phyloP scores from a whole-genome alignment of 2,797 vertebrate genomes.

The Bucorvus abyssinicus region DNA sequence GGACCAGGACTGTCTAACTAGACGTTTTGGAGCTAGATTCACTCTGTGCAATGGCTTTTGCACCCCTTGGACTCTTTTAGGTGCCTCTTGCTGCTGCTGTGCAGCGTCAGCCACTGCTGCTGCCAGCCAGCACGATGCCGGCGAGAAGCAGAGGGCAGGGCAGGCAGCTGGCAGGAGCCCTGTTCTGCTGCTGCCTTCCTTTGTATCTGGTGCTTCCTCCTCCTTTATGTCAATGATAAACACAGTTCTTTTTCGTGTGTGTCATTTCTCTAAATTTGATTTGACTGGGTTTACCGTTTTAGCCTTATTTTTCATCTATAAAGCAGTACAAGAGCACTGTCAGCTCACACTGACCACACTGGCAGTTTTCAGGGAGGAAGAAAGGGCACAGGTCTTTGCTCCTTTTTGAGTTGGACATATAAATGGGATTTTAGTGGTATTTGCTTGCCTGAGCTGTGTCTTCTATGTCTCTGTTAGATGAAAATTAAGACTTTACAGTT shows the following conservation, averaged over 20 bases:
- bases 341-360: not conserved
- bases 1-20: not conserved
- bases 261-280: constrained; percentile 54
- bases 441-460: not conserved
- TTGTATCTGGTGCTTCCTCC: constrained; percentile 48
- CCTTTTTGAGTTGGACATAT: not conserved
- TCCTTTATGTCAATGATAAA: not conserved
- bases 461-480: not conserved
- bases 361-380: not conserved
- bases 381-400: not conserved
- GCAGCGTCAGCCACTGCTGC: not conserved
- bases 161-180: not conserved
- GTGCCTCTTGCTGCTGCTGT: not conserved
- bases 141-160: not conserved
- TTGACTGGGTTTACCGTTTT: not conserved
- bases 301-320: not conserved
- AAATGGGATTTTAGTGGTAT: not conserved
- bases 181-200: constrained; percentile 36
- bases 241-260: not conserved
- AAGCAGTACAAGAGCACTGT: not conserved
- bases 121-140: not conserved
- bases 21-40: not conserved
- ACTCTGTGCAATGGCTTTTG: not conserved
- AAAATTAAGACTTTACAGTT: not conserved
- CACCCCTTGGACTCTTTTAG: not conserved